These are phyloP conservation scores for Eidolon dupreanum DNA, from an alignment of 2,797 vertebrate genomes.

Conservation along the genomic window DNA sequence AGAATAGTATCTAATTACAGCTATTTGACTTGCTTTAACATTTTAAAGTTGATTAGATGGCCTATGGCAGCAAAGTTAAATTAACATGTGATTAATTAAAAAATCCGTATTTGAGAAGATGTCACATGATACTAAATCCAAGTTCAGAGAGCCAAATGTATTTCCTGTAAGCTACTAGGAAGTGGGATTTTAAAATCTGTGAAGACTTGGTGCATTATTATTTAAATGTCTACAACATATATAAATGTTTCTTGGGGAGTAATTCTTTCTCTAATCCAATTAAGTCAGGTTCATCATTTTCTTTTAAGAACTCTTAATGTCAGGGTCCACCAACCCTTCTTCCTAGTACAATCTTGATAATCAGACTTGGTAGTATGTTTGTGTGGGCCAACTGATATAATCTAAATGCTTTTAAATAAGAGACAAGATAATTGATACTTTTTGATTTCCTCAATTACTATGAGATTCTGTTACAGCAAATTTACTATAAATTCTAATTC, in stretches of 20 bases:
- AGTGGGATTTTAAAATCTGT: background rate
- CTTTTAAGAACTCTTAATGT: background rate
- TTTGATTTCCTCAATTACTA: conserved; percentile 26
- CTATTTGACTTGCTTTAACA: conserved; percentile 32
- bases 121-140: conserved; percentile 30
- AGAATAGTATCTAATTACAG: conserved; percentile 31
- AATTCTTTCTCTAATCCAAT: background rate
- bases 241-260: conserved; percentile 17
- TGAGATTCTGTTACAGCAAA: conserved; percentile 12
- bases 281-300: conserved; percentile 6
- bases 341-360: background rate
- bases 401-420: conserved; percentile 18
- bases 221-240: conserved; percentile 32
- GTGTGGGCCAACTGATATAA: background rate
- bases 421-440: background rate
- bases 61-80: conserved; percentile 21
- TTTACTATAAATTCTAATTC: conserved; percentile 45
- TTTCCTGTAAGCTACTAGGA: background rate
- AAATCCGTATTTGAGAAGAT: conserved; percentile 29
- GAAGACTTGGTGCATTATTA: background rate
- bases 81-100: conserved; percentile 24
- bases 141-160: background rate
- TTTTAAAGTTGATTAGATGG: conserved; percentile 37
- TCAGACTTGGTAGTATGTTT: background rate
- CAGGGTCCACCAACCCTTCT: background rate